Conservation (phyloP, 2,888 invertebrate genomes). For the Liopterus haemorrhoidalis region DNA sequence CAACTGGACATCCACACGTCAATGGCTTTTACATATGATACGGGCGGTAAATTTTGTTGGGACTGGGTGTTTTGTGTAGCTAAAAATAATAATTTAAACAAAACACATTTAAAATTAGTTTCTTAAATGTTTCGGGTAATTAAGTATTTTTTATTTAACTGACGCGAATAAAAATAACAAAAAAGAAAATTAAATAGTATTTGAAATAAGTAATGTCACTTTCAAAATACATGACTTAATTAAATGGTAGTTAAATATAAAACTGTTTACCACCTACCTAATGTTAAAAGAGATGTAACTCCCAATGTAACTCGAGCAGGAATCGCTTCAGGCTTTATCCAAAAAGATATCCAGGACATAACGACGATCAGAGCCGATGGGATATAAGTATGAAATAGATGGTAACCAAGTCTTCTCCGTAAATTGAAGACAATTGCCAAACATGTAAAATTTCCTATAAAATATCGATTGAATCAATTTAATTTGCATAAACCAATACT, state of each 20-base stretch:
- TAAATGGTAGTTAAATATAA: background rate
- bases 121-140: conserved; percentile 4
- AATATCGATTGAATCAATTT: too few species aligned
- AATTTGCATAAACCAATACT: too few species aligned
- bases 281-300: conserved; percentile 77
- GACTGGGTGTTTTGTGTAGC: conserved; percentile 91
- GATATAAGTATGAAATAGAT: conserved; percentile 87
- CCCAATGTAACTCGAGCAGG: conserved; percentile 85
- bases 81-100: conserved; percentile 39
- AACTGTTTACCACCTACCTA: conserved; percentile 54
- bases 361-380: conserved; percentile 88
- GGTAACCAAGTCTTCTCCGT: conserved; percentile 77
- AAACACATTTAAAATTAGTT: conserved; percentile 11
- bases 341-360: conserved; percentile 95
- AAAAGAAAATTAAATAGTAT: conserved; percentile 5
- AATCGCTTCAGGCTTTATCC: conserved; percentile 90
- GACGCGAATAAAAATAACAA: too few species aligned
- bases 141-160: conserved; percentile 4
- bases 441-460: conserved; percentile 83
- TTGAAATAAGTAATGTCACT: background rate
- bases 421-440: conserved; percentile 83
- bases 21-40: conserved; percentile 88
- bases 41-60: conserved; percentile 81
- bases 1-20: conserved; percentile 92
- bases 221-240: background rate